phyloP scores from a whole-genome alignment of 2,113 vertebrate genomes.

The Bubo bubo region DNA sequence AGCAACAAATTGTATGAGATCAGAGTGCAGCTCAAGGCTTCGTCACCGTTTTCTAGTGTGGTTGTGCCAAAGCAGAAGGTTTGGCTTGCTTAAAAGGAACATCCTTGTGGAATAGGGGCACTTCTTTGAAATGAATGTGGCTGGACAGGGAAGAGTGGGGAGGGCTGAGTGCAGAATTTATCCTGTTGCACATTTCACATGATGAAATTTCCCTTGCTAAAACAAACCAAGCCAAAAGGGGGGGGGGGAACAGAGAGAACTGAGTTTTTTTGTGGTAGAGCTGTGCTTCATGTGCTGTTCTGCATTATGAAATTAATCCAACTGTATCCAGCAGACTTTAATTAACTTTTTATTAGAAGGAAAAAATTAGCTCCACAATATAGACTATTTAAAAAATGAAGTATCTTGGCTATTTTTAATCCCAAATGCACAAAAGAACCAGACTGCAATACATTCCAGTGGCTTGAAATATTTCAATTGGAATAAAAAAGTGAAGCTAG shows the following conservation, averaged over 20 bases:
- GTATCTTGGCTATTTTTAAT: slow-evolving; percentile 51
- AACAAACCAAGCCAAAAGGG: background rate
- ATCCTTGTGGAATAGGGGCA: background rate
- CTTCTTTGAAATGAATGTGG: background rate
- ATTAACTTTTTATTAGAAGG: background rate
- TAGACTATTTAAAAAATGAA: slow-evolving; percentile 48
- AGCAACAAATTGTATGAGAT: background rate
- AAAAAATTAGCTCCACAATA: background rate
- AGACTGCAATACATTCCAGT: slow-evolving; percentile 51
- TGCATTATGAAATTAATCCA: slow-evolving; percentile 1
- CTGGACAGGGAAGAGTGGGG: background rate
- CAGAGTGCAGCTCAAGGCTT: background rate
- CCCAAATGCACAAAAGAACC: slow-evolving; percentile 15
- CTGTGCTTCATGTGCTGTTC: background rate
- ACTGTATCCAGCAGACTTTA: background rate
- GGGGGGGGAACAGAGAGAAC: background rate
- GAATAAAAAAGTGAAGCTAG: background rate
- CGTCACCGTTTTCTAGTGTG: background rate
- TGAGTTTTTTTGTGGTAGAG: background rate
- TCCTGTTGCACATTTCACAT: background rate
- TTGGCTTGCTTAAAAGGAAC: background rate
- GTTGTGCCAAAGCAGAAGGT: slow-evolving; percentile 7
- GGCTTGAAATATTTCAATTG: slow-evolving; percentile 44
- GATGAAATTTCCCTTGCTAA: background rate
- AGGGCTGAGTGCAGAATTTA: background rate